Evolutionary conservation across 2,888 invertebrate genomes (phyloP), one percentile per base, ranked within the genome.

Genomic region (Thecophora atra): DNA sequence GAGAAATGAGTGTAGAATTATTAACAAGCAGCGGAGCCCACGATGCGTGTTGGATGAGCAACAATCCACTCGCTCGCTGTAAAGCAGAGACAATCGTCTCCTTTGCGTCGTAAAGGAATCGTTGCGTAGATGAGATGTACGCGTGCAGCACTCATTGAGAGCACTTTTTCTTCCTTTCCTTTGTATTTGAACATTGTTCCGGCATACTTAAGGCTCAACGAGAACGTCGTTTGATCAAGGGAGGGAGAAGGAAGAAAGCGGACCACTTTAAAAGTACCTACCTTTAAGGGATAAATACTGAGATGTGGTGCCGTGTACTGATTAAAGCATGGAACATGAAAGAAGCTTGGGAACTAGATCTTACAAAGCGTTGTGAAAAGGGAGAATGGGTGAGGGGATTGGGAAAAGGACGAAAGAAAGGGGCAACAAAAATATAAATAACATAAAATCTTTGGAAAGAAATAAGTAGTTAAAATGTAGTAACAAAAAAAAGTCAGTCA

Each of bases 271-370:
- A n/a, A 21, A n/a, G n/a, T 44, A n/a, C 1, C 24, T 26, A 30
- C 68, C 11, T 68, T 56, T 68, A 68, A 44, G 68, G 68, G 68
- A 68, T 68, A 68, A 68, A 44, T 44, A 47, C n/a, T 6, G 17
- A 30, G 56, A 15, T 68, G 42, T 68, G 68, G 42, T 11, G n/a
- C 1, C 19, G 68, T 17, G 21, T 30, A 51, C 65, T n/a, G 65
- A 65, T 65, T 65, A 28, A 47, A 47, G n/a, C 19, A 19, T 65
- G 47, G 51, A 8, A 54, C n/a, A n/a, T n/a, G n/a, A n/a, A n/a
- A n/a, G n/a, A n/a, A n/a, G n/a, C n/a, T n/a, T n/a, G n/a, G n/a
- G n/a, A n/a, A n/a, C n/a, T n/a, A n/a, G n/a, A n/a, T n/a, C n/a
- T n/a, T n/a, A 51, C 6, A 51, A 51, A 11, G 19, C n/a, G 51